phyloP scores from a whole-genome alignment of 2,888 invertebrate genomes.

The Alloplasta piceator region DNA sequence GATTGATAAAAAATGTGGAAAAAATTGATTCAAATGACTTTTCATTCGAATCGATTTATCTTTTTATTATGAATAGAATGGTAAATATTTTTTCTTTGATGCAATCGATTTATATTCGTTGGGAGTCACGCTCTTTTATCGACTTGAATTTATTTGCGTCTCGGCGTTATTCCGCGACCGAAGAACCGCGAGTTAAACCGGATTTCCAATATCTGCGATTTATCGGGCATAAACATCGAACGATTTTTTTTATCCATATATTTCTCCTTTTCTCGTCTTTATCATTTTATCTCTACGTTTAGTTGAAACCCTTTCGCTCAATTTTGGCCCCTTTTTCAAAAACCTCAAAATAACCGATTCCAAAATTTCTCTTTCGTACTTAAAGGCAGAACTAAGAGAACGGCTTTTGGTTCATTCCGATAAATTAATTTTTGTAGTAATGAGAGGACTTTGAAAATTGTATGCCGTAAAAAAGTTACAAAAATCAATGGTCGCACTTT shows the following conservation, averaged over 20 bases:
- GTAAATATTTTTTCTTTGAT: neutral
- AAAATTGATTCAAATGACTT: neutral
- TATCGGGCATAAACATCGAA: conserved; percentile 6
- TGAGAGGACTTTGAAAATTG: too few species aligned
- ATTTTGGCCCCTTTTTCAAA: too few species aligned
- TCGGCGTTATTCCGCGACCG: conserved; percentile 23
- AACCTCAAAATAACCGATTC: too few species aligned
- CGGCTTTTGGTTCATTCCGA: too few species aligned
- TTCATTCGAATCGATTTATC: neutral
- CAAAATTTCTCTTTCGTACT: too few species aligned
- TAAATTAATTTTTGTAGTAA: too few species aligned
- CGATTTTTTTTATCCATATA: neutral
- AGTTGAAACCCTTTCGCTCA: too few species aligned
- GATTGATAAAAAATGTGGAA: neutral
- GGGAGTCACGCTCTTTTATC: conserved; percentile 36
- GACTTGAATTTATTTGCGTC: conserved; percentile 44
- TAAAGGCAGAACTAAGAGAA: too few species aligned
- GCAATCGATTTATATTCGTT: neutral
- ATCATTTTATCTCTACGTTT: too few species aligned
- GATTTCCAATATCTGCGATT: conserved; percentile 39
- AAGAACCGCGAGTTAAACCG: conserved; percentile 11
- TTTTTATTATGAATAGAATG: neutral
- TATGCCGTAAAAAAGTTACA: too few species aligned
- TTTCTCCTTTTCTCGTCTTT: neutral
- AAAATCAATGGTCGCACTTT: too few species aligned